Conservation (phyloP, 2,888 invertebrate species). For the Hartigia nigra region DNA sequence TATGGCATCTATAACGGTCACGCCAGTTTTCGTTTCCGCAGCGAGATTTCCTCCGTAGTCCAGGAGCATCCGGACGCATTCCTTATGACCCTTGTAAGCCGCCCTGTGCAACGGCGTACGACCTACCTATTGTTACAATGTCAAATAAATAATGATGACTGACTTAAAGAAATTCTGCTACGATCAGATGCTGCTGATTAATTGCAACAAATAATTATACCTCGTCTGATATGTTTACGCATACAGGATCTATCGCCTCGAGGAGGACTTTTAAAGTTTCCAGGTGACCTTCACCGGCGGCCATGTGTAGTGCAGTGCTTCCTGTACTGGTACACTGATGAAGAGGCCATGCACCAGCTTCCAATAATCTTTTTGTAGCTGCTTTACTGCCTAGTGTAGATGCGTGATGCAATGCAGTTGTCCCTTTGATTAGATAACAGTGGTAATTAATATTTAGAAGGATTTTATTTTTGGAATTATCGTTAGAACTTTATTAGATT, state of each 20-base stretch:
- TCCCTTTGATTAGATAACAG: slow-evolving; percentile 36
- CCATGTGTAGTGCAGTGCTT: slow-evolving; percentile 63
- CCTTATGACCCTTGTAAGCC: slow-evolving; percentile 67
- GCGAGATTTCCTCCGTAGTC: slow-evolving; percentile 62
- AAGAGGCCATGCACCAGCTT: slow-evolving; percentile 56
- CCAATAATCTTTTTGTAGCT: slow-evolving; percentile 56
- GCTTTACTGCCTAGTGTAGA: slow-evolving; percentile 56
- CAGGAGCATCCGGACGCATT: slow-evolving; percentile 67
- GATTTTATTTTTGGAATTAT: neutral
- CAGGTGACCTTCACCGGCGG: slow-evolving; percentile 54
- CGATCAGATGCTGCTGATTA: neutral
- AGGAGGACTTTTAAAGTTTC: slow-evolving; percentile 40
- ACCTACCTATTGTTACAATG: slow-evolving; percentile 40
- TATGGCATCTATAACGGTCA: slow-evolving; percentile 61
- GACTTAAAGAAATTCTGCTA: neutral
- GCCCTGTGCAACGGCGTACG: slow-evolving; percentile 70
- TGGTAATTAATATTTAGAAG: neutral
- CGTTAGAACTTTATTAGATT: neutral
- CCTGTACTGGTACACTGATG: slow-evolving; percentile 44
- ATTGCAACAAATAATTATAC: slow-evolving; percentile 20
- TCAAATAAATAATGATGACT: neutral
- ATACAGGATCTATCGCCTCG: slow-evolving; percentile 15
- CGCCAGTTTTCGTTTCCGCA: slow-evolving; percentile 50
- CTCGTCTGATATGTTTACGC: slow-evolving; percentile 34
- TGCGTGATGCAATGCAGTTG: slow-evolving; percentile 63